These are phyloP conservation scores for Procambarus clarkii DNA, from an alignment of 1,140 invertebrate species.

Conservation along the genomic window DNA sequence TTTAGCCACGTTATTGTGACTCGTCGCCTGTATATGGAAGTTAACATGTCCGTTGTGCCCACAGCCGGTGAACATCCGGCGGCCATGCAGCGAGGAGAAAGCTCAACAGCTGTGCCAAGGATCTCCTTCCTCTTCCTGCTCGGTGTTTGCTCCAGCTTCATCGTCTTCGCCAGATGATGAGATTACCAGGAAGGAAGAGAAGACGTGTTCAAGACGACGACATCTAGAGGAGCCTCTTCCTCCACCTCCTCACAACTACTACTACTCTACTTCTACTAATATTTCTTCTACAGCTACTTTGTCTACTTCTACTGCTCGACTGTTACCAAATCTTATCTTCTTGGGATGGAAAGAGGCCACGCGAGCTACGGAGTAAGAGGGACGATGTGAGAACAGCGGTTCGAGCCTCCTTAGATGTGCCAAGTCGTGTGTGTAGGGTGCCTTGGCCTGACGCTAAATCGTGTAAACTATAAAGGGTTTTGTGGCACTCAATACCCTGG, in stretches of 20 bases:
- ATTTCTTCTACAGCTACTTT: too few relatives aligned
- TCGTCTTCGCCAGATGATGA: conserved; percentile 59
- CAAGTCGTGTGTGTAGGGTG: too few relatives aligned
- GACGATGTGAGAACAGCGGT: too few relatives aligned
- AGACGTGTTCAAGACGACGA: conserved; percentile 6
- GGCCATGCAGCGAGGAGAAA: conserved; percentile 55
- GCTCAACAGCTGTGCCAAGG: conserved; percentile 41
- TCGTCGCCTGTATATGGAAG: not conserved
- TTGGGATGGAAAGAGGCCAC: too few relatives aligned
- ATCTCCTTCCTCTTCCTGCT: conserved; percentile 49
- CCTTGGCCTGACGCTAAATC: too few relatives aligned
- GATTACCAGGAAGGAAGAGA: not conserved
- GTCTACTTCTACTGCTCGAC: too few relatives aligned
- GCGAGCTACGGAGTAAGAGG: too few relatives aligned
- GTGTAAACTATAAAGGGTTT: not conserved
- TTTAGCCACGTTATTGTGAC: too few relatives aligned
- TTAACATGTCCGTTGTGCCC: not conserved
- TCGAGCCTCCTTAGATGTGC: too few relatives aligned
- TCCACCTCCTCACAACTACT: not conserved
- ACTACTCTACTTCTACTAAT: too few relatives aligned
- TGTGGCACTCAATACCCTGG: too few relatives aligned
- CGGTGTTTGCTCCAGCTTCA: conserved; percentile 32
- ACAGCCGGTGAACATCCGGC: conserved; percentile 50
- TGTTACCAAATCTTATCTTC: too few relatives aligned
- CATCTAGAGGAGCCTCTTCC: not conserved